Evolutionary conservation across 37 sponge, comb jelly and placozoan genomes (phyloP), one percentile per base, ranked within the genome.

Genomic region (Axinella damicornis): DNA sequence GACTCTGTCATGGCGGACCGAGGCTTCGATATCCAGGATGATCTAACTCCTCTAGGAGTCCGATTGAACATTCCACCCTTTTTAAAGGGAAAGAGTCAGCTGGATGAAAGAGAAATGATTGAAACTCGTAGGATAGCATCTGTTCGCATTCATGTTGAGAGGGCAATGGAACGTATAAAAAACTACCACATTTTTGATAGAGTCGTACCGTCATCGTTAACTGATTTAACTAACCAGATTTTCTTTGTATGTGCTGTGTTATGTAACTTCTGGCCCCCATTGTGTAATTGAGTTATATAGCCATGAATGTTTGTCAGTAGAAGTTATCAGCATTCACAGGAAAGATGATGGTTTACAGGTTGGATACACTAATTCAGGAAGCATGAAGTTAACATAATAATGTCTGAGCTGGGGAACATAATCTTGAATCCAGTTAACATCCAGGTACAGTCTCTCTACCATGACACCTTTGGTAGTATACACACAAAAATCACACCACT

Each of bases 1-100:
- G 74, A 83, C 53, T 79, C 80, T 63, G 65, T 91, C 2, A 85
- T 91, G 86, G 86, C 86, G 25, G 91, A 91, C 61, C 53, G 82
- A 41, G 91, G 91, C 18, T 85, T 91, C 65, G 83, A 85, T 69
- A 91, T 91, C n/a, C 57, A 91, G 54, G 91, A 85, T 25, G 81
- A 80, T 56, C 77, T 91, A 67, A n/a, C n/a, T n/a, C n/a, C n/a
- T n/a, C n/a, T n/a, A n/a, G n/a, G n/a, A n/a, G n/a, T n/a, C n/a
- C n/a, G 59, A 55, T 39, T 91, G 21, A 91, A 80, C 52, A 91
- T 85, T 27, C 91, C 91, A 36, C 86, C 91, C 30, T 91, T 91
- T 65, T 28, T 88, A 20, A 85, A 73, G 35, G 80, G 76, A 14
- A 76, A 86, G 57, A 24, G 38, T 5, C 92, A 91, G 53, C 56